These are phyloP conservation scores for Apodemia mormo DNA, from an alignment of 2,888 invertebrate genomes.

Conservation along the genomic window DNA sequence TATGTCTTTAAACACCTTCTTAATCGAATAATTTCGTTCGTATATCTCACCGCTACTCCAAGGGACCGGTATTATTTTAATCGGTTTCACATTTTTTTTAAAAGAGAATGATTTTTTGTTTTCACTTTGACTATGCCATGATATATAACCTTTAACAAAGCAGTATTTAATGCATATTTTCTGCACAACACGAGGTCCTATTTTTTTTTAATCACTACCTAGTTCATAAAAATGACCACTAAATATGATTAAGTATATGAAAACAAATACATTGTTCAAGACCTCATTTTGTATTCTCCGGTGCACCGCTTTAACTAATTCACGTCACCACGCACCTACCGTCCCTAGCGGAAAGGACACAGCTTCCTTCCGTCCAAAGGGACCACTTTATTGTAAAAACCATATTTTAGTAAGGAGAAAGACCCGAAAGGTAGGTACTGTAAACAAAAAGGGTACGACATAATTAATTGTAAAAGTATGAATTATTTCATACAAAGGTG, in stretches of 20 bases:
- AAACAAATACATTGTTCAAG: background rate
- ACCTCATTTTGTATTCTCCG: conserved; percentile 9
- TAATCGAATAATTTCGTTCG: no score
- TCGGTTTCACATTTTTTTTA: no score
- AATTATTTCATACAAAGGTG: background rate
- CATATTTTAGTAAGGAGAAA: background rate
- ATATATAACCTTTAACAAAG: no score
- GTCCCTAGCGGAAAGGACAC: conserved; percentile 14
- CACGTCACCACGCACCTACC: conserved; percentile 9
- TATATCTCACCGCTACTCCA: no score
- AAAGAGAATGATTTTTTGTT: no score
- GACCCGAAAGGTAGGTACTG: background rate
- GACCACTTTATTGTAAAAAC: conserved; percentile 3
- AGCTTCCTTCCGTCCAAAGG: conserved; percentile 13
- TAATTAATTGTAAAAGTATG: background rate
- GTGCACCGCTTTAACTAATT: conserved; percentile 1
- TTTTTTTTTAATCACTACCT: no score
- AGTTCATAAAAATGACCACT: no score
- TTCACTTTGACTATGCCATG: no score
- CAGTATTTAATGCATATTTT: no score
- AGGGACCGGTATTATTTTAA: no score
- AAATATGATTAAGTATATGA: background rate
- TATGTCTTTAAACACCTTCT: no score
- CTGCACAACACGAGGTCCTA: no score
- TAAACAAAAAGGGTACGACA: background rate